Conservation (phyloP, 2,797 vertebrate genomes). For the Peromyscus aztecus region DNA sequence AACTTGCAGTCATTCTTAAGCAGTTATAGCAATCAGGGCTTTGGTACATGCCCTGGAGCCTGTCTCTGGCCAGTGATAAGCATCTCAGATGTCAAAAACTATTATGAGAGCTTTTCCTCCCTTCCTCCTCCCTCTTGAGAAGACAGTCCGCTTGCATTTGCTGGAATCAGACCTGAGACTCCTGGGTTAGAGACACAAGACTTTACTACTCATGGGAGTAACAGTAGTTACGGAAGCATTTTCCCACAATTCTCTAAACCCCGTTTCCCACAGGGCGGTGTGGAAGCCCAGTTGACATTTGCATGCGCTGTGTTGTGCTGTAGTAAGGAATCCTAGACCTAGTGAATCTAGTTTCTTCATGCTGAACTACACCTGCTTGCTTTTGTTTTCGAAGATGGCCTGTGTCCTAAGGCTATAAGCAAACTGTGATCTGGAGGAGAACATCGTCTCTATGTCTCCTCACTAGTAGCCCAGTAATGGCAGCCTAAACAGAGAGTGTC, state of each 20-base stretch:
- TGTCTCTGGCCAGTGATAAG: background rate
- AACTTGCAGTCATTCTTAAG: background rate
- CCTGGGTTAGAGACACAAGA: conserved; percentile 1
- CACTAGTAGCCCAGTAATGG: background rate
- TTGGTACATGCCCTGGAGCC: background rate
- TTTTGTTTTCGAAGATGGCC: background rate
- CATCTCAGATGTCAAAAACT: background rate
- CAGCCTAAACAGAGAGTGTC: background rate
- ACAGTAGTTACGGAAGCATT: background rate
- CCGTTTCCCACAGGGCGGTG: background rate
- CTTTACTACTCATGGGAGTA: background rate
- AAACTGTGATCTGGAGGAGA: background rate
- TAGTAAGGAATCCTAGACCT: background rate
- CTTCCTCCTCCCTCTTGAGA: background rate
- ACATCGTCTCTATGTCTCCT: background rate
- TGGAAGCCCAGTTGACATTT: background rate
- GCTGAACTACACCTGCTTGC: background rate
- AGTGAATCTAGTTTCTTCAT: background rate
- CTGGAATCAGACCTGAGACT: background rate
- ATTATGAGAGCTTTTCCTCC: background rate
- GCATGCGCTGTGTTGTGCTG: background rate
- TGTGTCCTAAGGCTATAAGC: background rate
- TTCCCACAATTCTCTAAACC: background rate
- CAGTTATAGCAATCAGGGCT: background rate
- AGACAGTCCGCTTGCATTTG: background rate